Evolutionary conservation across 2,113 vertebrate genomes (phyloP).

Genomic region (Edolisoma coerulescens): DNA sequence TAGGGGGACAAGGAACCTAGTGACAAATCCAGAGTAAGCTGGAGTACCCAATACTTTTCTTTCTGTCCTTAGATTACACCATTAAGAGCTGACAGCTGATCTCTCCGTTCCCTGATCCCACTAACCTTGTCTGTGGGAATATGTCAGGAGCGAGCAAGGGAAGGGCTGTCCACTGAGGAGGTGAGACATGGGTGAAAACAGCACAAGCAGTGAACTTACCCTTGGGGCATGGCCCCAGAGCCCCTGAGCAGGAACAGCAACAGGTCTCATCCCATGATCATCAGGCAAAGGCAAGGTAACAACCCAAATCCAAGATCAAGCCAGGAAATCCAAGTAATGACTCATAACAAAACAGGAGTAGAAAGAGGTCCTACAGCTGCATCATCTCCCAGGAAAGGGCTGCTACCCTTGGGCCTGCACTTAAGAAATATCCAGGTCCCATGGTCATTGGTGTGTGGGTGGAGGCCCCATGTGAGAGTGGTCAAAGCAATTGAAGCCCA

Average conservation of each 20-base stretch:
- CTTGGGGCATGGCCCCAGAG: rapidly evolving
- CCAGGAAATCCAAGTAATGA: neutral
- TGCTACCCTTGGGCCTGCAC: rapidly evolving
- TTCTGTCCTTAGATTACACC: neutral
- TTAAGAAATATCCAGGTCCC: neutral
- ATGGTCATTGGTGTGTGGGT: neutral
- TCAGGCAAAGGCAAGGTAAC: neutral
- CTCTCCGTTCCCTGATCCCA: neutral
- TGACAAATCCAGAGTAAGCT: neutral
- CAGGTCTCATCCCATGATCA: neutral
- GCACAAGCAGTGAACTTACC: neutral
- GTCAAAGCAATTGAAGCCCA: neutral
- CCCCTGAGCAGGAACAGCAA: neutral
- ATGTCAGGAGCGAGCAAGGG: neutral
- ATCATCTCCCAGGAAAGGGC: rapidly evolving
- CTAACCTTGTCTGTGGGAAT: neutral
- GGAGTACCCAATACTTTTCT: neutral
- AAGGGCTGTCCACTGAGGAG: neutral
- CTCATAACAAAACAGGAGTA: neutral
- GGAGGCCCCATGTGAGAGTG: neutral
- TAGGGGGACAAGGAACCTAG: neutral
- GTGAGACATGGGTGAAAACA: neutral
- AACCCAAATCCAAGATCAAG: neutral
- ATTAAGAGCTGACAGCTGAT: neutral
- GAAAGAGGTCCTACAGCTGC: rapidly evolving